These are phyloP conservation scores for Lampris incognitus DNA, from an alignment of 2,113 vertebrate genomes.

Conservation along the genomic window DNA sequence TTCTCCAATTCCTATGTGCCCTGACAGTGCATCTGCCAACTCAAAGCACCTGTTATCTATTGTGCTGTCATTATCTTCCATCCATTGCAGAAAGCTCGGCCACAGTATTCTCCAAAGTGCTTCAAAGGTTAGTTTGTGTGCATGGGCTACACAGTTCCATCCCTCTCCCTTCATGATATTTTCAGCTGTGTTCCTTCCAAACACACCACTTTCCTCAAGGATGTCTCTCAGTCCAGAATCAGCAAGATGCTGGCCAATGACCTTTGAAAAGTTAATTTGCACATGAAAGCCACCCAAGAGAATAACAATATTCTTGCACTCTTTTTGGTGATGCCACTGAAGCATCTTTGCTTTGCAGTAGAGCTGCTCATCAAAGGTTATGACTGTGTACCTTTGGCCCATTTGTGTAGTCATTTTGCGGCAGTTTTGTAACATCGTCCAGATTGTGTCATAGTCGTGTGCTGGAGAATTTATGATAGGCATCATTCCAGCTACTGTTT, in stretches of 20 bases:
- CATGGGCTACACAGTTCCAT: conserved; percentile 19
- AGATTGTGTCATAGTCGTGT: conserved; percentile 26
- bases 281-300: too few species aligned
- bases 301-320: too few species aligned
- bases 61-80: conserved; percentile 6
- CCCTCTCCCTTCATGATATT: conserved; percentile 26
- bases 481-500: too few species aligned
- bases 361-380: neutral
- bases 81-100: conserved; percentile 19
- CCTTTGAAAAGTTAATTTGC: too few species aligned
- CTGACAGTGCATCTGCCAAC: too few species aligned
- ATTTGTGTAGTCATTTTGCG: conserved; percentile 18
- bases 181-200: conserved; percentile 23
- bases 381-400: conserved; percentile 15
- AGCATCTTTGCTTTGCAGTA: too few species aligned
- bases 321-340: too few species aligned
- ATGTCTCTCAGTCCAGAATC: conserved; percentile 19
- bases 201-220: conserved; percentile 25
- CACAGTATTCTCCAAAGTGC: conserved; percentile 30
- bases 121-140: conserved; percentile 29
- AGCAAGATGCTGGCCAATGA: conserved; percentile 22
- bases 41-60: too few species aligned
- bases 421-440: conserved; percentile 27
- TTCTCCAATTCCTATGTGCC: too few species aligned
- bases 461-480: neutral